Evolutionary conservation across 2,797 vertebrate species (phyloP).

Genomic region (Melanotaenia maccullochi): DNA sequence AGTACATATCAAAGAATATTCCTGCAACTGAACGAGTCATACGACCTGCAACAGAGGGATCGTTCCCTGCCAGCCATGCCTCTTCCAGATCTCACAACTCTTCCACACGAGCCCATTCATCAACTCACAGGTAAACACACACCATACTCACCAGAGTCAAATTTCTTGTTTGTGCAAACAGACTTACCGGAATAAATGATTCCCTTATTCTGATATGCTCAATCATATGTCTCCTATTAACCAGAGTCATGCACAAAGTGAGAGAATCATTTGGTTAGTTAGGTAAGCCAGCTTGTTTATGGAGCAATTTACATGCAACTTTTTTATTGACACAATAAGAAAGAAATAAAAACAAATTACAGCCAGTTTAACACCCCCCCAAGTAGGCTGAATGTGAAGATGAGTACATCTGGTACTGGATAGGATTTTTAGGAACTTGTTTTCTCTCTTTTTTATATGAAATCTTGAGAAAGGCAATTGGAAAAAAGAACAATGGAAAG

Average conservation of each 20-base stretch:
- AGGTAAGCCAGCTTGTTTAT: neutral
- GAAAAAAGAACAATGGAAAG: neutral
- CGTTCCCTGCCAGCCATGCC: constrained; percentile 94
- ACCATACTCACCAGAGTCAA: no score
- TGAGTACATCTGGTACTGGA: neutral
- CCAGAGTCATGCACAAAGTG: neutral
- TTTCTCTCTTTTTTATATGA: neutral
- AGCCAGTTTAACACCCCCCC: neutral
- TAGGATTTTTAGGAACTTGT: neutral
- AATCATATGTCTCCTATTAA: neutral
- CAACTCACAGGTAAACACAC: constrained; percentile 88
- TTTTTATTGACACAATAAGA: neutral
- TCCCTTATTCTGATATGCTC: neutral
- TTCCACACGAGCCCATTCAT: constrained; percentile 93
- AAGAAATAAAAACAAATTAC: neutral
- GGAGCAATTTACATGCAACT: neutral
- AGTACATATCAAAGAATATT: constrained; percentile 97
- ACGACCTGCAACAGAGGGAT: constrained; percentile 90
- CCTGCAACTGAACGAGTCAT: constrained; percentile 93
- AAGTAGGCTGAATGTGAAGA: neutral
- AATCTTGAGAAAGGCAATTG: neutral
- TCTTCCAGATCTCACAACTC: constrained; percentile 97
- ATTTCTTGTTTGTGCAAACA: no score
- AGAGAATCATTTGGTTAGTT: neutral
- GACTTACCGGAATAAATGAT: no score